Evolutionary conservation across 2,888 invertebrate genomes (phyloP), one percentile per base, ranked within the genome.

Genomic region (Plebejus argus): DNA sequence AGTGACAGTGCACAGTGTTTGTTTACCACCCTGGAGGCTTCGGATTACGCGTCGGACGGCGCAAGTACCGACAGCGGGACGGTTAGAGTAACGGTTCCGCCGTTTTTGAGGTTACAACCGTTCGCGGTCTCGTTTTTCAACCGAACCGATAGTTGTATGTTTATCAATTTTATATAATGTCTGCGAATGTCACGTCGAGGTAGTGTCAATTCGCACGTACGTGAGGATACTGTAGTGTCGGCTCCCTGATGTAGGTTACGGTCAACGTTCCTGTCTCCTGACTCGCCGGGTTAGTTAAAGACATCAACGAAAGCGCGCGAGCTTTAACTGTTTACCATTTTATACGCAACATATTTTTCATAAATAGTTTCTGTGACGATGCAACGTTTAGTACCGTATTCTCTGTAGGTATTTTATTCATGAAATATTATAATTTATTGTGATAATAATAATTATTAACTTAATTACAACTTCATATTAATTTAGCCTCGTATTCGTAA

Each of bases 1-100:
- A 84, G 83, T 86, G 86, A 87, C 87, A 86, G 83, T 86, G 88
- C 89, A 90, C 61, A 87, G 86, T 86, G 85, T 83, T 83, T 79
- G 78, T 78, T 71, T 79, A 83, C 81, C 85, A 85, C 83, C 83
- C 83, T 81, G 85, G 86, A 86, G 86, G 85, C 85, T 81, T 71
- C 77, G 76, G 79, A 76, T 79, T 78, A 76, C 61, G 66, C 18
- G 33, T 76, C 45, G 66, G 45, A 76, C 61, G 45, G 72, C 76
- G 76, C 45, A 74, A 56, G 79, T 78, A 77, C 80, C 79, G 78
- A 79, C 78, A 80, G 78, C 78, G 81, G 53, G 84, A 86, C 86
- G 87, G 87, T 88, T 90, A 87, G 82, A 87, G 88, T 89, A 84
- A 86, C 85, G 85, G 86, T 86, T 87, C 78, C 33, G 78, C 78